A percentile compares a stretch with the other conserved stretches of the same genome.
Conservation (phyloP, 2,888 invertebrate genomes). For the Koerneria pararmatus region DNA sequence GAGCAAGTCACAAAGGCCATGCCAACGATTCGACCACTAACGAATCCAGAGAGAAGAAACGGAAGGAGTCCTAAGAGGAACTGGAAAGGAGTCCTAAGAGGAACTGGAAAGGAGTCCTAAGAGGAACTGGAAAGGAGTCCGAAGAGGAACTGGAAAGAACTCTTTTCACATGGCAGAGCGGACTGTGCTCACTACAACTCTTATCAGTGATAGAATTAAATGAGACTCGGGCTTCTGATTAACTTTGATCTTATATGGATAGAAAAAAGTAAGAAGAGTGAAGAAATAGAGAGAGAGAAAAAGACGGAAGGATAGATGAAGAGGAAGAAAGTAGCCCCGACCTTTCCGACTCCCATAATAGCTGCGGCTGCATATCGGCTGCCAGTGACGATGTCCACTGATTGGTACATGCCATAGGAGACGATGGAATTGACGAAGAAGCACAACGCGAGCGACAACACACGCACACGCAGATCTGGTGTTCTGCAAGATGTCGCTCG, state of each 20-base stretch:
- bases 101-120: background rate
- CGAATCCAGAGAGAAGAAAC: slow-evolving; percentile 45
- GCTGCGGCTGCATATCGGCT: slow-evolving; percentile 43
- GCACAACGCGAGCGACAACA: slow-evolving; percentile 48
- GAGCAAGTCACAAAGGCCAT: too few species aligned
- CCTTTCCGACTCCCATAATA: slow-evolving; percentile 37
- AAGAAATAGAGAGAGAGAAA: too few species aligned
- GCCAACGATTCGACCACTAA: too few species aligned
- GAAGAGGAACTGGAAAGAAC: background rate
- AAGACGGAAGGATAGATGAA: too few species aligned
- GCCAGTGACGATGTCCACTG: slow-evolving; percentile 50
- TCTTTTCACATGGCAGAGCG: background rate
- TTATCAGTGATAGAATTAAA: background rate
- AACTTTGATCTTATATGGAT: background rate
- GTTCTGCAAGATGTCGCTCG: too few species aligned
- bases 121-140: slow-evolving; percentile 14
- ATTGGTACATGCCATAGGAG: slow-evolving; percentile 50
- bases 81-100: slow-evolving; percentile 18
- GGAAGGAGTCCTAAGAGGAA: slow-evolving; percentile 47
- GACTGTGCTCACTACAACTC: background rate
- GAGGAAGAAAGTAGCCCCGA: slow-evolving; percentile 6
- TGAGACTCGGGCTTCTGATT: too few species aligned
- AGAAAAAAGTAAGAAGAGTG: too few species aligned
- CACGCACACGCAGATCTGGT: slow-evolving; percentile 27
- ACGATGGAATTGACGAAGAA: slow-evolving; percentile 46